Evolutionary conservation across 2,888 invertebrate genomes (phyloP).

Genomic region (Carabus problematicus): DNA sequence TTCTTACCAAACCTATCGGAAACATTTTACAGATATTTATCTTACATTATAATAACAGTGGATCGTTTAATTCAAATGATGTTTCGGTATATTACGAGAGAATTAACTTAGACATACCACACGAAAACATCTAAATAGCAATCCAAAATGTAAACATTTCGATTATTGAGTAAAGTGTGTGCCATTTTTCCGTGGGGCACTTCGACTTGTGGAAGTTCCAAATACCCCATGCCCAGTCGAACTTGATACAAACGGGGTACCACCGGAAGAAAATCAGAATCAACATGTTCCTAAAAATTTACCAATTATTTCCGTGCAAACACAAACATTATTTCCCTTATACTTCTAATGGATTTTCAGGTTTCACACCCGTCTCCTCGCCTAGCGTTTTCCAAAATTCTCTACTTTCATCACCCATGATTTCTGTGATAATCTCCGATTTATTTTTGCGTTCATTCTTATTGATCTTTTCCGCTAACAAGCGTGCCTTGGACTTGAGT

Average conservation of each 20-base stretch:
- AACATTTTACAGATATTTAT: constrained; percentile 1
- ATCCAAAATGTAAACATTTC: constrained; percentile 96
- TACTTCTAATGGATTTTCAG: constrained; percentile 60
- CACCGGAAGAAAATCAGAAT: constrained; percentile 69
- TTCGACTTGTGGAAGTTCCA: constrained; percentile 95
- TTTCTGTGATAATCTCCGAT: constrained; percentile 86
- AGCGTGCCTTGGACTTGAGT: constrained; percentile 83
- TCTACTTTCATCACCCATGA: constrained; percentile 80
- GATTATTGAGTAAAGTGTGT: constrained; percentile 81
- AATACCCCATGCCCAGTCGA: constrained; percentile 96
- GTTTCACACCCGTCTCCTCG: constrained; percentile 62
- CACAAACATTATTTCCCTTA: constrained; percentile 34
- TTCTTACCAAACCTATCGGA: constrained; percentile 90
- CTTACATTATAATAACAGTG: constrained; percentile 1
- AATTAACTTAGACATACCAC: constrained; percentile 76
- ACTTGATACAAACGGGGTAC: constrained; percentile 89
- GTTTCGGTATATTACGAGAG: too few relatives aligned
- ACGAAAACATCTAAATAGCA: constrained; percentile 93
- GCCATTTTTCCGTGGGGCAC: constrained; percentile 77
- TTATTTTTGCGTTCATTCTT: constrained; percentile 97
- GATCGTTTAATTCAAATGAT: constrained; percentile 11
- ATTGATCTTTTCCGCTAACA: constrained; percentile 98
- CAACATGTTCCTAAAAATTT: constrained; percentile 72
- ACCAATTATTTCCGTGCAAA: constrained; percentile 50
- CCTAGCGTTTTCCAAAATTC: constrained; percentile 86